phyloP scores from a whole-genome alignment of 2,888 invertebrate genomes.

The Prenolepis imparis region DNA sequence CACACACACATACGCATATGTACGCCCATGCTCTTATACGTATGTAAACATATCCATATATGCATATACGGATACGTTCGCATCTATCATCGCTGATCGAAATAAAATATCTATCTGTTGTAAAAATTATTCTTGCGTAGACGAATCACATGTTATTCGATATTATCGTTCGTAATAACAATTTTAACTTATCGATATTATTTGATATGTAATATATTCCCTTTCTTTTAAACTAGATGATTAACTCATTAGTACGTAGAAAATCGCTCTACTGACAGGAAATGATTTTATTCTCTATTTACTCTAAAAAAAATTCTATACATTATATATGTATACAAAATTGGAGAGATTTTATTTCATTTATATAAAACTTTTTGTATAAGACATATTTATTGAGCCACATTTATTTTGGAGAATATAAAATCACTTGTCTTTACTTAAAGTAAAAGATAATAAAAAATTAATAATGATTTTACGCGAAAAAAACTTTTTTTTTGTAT shows the following conservation, averaged over 20 bases:
- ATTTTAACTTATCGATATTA: neutral
- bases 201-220: constrained; percentile 13
- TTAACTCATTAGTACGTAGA: neutral
- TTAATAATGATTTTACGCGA: constrained; percentile 2
- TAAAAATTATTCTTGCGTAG: constrained; percentile 72
- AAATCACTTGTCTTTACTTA: neutral
- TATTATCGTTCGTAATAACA: constrained; percentile 40
- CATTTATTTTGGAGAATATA: constrained; percentile 13
- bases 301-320: neutral
- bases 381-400: neutral
- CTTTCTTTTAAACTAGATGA: neutral
- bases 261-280: neutral
- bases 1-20: constrained; percentile 54
- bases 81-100: constrained; percentile 78
- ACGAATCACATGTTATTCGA: constrained; percentile 54
- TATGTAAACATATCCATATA: constrained; percentile 77
- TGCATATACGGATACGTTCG: constrained; percentile 74
- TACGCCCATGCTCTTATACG: constrained; percentile 72
- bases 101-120: constrained; percentile 84
- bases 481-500: constrained; percentile 59
- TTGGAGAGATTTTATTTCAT: neutral
- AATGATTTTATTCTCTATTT: constrained; percentile 3
- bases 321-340: neutral
- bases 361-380: neutral
- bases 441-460: neutral